phyloP scores from a whole-genome alignment of 2,113 vertebrate genomes.

The Oryzias celebensis region DNA sequence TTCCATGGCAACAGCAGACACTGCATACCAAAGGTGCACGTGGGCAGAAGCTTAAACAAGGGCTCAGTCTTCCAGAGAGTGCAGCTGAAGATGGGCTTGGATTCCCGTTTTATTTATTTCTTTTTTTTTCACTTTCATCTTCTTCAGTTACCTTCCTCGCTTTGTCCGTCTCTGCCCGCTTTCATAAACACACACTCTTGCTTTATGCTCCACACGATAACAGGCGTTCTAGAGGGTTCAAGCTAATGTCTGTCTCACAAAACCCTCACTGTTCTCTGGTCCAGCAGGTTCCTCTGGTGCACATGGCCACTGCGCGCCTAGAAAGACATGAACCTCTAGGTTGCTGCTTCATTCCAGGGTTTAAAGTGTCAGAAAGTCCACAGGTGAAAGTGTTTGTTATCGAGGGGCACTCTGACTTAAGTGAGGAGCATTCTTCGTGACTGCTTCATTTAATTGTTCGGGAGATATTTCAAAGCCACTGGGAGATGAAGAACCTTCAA shows the following conservation, averaged over 20 bases:
- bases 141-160: conserved; percentile 25
- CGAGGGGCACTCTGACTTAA: conserved; percentile 8
- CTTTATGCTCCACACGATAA: neutral
- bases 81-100: conserved; percentile 40
- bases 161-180: conserved; percentile 18
- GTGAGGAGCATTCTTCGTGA: conserved; percentile 13
- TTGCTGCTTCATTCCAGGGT: conserved; percentile 3
- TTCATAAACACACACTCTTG: conserved; percentile 15
- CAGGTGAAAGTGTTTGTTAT: conserved; percentile 36
- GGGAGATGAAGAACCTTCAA: conserved; percentile 51
- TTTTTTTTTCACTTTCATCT: conserved; percentile 1
- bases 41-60: conserved; percentile 75
- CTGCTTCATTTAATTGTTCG: conserved; percentile 52
- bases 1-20: conserved; percentile 76
- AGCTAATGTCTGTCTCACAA: conserved; percentile 70
- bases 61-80: conserved; percentile 60
- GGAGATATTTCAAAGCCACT: conserved; percentile 39
- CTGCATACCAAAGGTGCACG: conserved; percentile 75
- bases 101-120: conserved; percentile 7
- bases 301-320: conserved; percentile 62
- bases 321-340: conserved; percentile 8
- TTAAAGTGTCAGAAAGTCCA: conserved; percentile 5
- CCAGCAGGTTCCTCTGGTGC: conserved; percentile 80
- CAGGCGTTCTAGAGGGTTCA: conserved; percentile 37
- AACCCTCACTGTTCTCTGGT: conserved; percentile 81